Conservation (phyloP, 2,888 invertebrate species). For the Hirtodrosophila duncani region DNA sequence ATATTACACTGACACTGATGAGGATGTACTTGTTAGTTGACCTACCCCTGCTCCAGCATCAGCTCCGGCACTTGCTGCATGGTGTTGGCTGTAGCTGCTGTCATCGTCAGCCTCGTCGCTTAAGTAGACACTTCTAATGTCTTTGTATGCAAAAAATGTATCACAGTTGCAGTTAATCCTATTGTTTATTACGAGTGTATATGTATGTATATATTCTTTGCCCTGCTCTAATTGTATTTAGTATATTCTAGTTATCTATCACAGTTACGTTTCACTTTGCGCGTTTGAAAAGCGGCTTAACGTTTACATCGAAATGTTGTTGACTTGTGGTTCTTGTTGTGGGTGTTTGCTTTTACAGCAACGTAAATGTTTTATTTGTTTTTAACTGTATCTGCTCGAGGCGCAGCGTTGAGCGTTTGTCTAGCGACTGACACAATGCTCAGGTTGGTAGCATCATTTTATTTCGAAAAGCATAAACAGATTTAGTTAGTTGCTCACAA, state of each 20-base stretch:
- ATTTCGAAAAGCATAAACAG: conserved; percentile 34
- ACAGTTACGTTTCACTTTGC: conserved; percentile 49
- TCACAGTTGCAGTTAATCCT: conserved; percentile 32
- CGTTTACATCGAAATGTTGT: conserved; percentile 57
- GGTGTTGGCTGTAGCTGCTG: conserved; percentile 20
- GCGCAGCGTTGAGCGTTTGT: conserved; percentile 57
- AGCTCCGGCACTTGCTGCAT: conserved; percentile 8
- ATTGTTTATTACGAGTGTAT: conserved; percentile 14
- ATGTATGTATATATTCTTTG: too few relatives aligned
- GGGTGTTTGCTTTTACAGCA: conserved; percentile 29
- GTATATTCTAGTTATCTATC: conserved; percentile 44
- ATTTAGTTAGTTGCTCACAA: conserved; percentile 53
- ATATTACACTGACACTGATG: conserved; percentile 11
- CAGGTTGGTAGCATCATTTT: conserved; percentile 54
- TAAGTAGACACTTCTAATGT: background rate
- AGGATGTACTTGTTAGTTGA: conserved; percentile 1
- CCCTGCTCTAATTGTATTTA: conserved; percentile 16
- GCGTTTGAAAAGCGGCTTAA: conserved; percentile 32
- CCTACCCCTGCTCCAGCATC: conserved; percentile 23
- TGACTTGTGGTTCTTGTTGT: conserved; percentile 21
- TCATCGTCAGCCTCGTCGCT: conserved; percentile 8
- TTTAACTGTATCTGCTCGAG: conserved; percentile 26
- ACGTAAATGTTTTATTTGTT: conserved; percentile 12
- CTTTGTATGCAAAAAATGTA: conserved; percentile 3
- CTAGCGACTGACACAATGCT: conserved; percentile 54